phyloP scores from a whole-genome alignment of 1,140 invertebrate genomes.

The Lucilia cuprina region DNA sequence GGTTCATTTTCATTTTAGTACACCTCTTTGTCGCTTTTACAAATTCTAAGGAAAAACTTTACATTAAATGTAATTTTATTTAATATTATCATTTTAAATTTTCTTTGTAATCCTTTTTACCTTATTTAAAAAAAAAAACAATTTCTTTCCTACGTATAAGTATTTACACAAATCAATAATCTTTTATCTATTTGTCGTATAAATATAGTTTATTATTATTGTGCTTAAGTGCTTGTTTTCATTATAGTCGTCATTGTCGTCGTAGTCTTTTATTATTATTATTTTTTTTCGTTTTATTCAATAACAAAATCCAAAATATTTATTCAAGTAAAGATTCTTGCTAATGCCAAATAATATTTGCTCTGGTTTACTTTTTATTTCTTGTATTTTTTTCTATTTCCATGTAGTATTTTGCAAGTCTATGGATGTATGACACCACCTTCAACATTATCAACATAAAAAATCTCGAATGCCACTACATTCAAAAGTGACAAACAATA shows the following conservation, averaged over 20 bases:
- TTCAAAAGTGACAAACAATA: background rate
- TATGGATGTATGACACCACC: background rate
- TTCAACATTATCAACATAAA: background rate
- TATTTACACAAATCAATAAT: background rate
- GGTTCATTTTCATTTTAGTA: background rate
- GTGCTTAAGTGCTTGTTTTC: background rate
- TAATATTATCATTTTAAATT: background rate
- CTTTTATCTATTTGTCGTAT: background rate
- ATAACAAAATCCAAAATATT: background rate
- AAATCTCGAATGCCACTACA: background rate
- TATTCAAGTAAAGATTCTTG: background rate
- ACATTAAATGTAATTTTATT: background rate
- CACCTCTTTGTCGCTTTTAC: background rate
- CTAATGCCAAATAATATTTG: background rate
- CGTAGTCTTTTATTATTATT: background rate
- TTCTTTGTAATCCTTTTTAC: background rate
- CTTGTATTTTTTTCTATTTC: background rate
- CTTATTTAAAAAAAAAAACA: background rate
- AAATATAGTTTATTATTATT: background rate
- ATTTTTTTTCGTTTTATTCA: background rate
- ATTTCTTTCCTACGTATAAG: background rate
- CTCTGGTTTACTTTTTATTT: background rate
- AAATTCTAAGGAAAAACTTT: background rate
- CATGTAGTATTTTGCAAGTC: background rate
- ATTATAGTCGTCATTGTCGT: no score